phyloP scores from a whole-genome alignment of 2,113 vertebrate genomes.

The Arizona elegans region DNA sequence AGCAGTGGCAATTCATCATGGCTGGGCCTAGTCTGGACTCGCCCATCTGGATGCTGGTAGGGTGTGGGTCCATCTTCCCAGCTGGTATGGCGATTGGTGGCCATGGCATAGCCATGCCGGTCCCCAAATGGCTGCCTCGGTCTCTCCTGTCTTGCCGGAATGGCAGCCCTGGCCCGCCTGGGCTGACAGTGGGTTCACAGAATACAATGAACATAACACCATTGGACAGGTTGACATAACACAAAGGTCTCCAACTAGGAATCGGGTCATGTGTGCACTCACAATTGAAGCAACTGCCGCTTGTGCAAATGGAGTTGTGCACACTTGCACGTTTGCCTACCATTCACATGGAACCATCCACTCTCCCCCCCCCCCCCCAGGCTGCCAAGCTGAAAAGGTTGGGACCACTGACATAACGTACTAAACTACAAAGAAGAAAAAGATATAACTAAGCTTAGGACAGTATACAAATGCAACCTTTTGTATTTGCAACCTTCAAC shows the following conservation, averaged over 20 bases:
- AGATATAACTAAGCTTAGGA: neutral
- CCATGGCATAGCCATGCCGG: too few species aligned
- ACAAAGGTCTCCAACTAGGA: neutral
- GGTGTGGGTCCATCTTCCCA: too few species aligned
- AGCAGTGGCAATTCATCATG: too few species aligned
- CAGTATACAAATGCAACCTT: neutral
- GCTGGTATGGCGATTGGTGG: too few species aligned
- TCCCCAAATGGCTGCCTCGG: too few species aligned
- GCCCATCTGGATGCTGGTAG: too few species aligned
- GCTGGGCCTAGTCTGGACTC: too few species aligned
- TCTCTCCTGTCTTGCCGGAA: too few species aligned
- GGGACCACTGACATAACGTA: neutral
- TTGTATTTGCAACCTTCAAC: neutral
- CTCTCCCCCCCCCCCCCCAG: neutral
- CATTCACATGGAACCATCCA: neutral
- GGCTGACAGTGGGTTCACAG: neutral
- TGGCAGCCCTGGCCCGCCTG: too few species aligned
- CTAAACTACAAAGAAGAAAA: neutral
- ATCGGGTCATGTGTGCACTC: neutral
- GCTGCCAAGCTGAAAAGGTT: neutral
- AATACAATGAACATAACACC: neutral
- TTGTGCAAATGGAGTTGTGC: neutral
- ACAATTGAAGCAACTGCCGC: neutral
- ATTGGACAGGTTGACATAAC: neutral
- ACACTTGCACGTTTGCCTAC: neutral